A percentile compares a stretch with the other conserved stretches of the same genome.
These are phyloP conservation scores for Sylvicola cinctus DNA, from an alignment of 2,888 invertebrate genomes.

Conservation along the genomic window DNA sequence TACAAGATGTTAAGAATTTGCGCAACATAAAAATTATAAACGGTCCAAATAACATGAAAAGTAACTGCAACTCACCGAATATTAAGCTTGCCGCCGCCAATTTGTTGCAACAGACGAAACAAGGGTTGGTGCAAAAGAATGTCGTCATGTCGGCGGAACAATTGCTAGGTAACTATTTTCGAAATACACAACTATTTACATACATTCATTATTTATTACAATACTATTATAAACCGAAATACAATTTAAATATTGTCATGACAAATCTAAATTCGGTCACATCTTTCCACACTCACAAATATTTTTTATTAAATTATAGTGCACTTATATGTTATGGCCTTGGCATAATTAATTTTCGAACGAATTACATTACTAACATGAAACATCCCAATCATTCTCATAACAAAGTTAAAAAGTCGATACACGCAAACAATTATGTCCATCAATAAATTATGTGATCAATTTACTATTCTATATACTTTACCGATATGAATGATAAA, in stretches of 20 bases:
- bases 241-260: no score
- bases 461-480: constrained; percentile 18
- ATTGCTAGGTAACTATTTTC: constrained; percentile 19
- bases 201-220: no score
- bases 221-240: no score
- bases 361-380: constrained; percentile 7
- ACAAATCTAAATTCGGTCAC: no score
- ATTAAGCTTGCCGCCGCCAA: constrained; percentile 32
- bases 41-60: constrained; percentile 30
- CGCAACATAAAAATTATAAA: constrained; percentile 53
- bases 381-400: no score
- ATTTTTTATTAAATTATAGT: no score
- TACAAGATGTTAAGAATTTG: constrained; percentile 48
- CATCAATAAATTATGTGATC: constrained; percentile 12
- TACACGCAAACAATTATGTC: no score
- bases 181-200: constrained; percentile 1
- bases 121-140: constrained; percentile 25
- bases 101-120: constrained; percentile 28
- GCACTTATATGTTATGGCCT: no score
- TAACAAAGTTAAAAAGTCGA: no score
- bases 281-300: no score
- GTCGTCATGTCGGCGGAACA: constrained; percentile 14
- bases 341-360: no score
- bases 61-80: constrained; percentile 27
- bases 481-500: no score